Evolutionary conservation across 2,797 vertebrate species (phyloP).

Genomic region (Molossus molossus): DNA sequence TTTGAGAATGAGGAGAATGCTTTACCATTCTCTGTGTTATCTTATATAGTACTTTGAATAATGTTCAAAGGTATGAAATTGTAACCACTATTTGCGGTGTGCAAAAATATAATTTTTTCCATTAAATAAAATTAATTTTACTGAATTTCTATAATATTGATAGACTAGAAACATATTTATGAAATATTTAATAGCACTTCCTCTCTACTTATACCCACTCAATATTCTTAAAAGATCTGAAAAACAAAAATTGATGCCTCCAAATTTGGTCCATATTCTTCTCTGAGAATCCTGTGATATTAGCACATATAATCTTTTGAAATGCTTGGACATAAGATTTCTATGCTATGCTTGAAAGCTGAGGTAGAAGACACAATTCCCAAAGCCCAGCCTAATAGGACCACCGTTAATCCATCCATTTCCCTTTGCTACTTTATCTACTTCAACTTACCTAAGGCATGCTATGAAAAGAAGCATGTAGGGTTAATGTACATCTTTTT

Average conservation of each 20-base stretch:
- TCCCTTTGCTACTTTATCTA: neutral
- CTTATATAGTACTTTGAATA: neutral
- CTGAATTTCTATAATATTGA: neutral
- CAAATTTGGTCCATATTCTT: neutral
- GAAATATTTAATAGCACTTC: neutral
- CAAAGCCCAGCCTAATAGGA: neutral
- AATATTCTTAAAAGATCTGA: neutral
- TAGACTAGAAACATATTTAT: neutral
- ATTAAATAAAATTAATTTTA: constrained; percentile 1
- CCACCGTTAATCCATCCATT: too few relatives aligned
- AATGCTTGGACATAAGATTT: neutral
- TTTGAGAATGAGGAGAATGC: neutral
- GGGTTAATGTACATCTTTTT: neutral
- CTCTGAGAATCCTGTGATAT: too few relatives aligned
- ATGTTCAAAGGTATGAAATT: neutral
- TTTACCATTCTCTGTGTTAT: neutral
- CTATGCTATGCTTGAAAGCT: neutral
- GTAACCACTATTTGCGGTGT: neutral
- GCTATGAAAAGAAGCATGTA: neutral
- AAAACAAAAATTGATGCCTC: neutral
- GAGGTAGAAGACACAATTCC: neutral
- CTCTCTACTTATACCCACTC: neutral
- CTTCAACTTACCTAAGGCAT: neutral
- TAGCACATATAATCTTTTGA: neutral
- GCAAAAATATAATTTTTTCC: neutral